Percentiles rank a stretch among this genome's conserved stretches.
phyloP scores from a whole-genome alignment of 2,797 vertebrate genomes.

The Darevskia mixta region DNA sequence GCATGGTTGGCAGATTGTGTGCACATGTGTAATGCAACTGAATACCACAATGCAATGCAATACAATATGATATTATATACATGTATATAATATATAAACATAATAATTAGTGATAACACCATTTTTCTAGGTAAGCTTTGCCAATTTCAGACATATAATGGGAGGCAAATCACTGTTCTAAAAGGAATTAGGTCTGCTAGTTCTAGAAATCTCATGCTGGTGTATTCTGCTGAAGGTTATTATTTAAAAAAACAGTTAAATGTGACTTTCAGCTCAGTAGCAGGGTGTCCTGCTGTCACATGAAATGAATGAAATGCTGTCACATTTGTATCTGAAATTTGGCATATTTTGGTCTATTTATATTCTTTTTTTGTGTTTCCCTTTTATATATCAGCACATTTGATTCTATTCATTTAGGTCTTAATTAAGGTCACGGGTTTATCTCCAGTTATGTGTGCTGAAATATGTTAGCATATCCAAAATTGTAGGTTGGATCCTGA shows the following conservation, averaged over 20 bases:
- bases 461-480: not conserved
- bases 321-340: not conserved
- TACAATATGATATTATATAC: not conserved
- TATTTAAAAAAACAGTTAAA: not conserved
- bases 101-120: not conserved
- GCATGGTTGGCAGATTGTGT: not conserved
- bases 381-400: not conserved
- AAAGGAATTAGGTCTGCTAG: not conserved
- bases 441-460: not conserved
- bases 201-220: not conserved
- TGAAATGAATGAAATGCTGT: not conserved
- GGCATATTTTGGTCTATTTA: not conserved
- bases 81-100: not conserved
- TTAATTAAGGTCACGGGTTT: not conserved
- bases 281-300: not conserved
- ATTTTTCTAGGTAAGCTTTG: not conserved
- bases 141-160: not conserved
- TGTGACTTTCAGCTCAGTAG: not conserved
- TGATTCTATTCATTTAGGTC: not conserved
- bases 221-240: not conserved
- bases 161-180: not conserved
- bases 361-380: not conserved
- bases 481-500: not conserved
- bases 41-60: not conserved
- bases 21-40: too few species aligned